Percentiles rank a stretch among this genome's conserved stretches.
Conservation (phyloP, 2,888 invertebrate genomes). For the Spilosoma lubricipeda region DNA sequence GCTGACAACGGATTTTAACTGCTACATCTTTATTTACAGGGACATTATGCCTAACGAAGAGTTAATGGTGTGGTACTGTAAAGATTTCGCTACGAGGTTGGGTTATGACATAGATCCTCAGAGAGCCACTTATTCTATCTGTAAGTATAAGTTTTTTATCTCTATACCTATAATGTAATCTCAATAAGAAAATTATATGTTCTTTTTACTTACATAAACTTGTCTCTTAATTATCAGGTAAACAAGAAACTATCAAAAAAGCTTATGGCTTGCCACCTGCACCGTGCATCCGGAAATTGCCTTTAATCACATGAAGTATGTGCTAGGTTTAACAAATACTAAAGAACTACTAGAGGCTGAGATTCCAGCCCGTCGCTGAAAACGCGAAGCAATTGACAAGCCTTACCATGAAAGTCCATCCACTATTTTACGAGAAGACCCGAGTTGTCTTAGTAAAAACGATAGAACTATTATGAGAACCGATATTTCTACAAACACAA, state of each 20-base stretch:
- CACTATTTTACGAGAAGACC: slow-evolving; percentile 69
- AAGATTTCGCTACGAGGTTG: slow-evolving; percentile 97
- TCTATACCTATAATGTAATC: neutral
- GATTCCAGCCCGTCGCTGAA: slow-evolving; percentile 77
- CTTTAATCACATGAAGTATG: slow-evolving; percentile 88
- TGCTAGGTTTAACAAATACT: slow-evolving; percentile 86
- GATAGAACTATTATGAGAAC: slow-evolving; percentile 72
- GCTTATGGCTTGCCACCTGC: slow-evolving; percentile 85
- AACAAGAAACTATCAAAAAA: slow-evolving; percentile 86
- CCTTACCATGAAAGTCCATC: slow-evolving; percentile 65
- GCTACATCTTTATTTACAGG: slow-evolving; percentile 60
- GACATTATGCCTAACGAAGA: slow-evolving; percentile 98
- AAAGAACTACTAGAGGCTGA: slow-evolving; percentile 81
- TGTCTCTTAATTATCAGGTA: slow-evolving; percentile 68
- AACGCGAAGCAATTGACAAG: slow-evolving; percentile 77
- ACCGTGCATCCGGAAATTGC: slow-evolving; percentile 88
- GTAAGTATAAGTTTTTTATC: slow-evolving; percentile 66
- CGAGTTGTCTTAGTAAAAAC: slow-evolving; percentile 68
- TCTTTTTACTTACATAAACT: neutral
- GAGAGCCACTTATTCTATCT: slow-evolving; percentile 88
- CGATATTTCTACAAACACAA: slow-evolving; percentile 72
- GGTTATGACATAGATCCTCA: slow-evolving; percentile 92
- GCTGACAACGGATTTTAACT: slow-evolving; percentile 15
- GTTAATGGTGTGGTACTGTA: slow-evolving; percentile 98
- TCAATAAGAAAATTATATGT: neutral